Base-by-base conservation (phyloP, 2,888 invertebrate genomes). In the Baronia brevicornis region DNA sequence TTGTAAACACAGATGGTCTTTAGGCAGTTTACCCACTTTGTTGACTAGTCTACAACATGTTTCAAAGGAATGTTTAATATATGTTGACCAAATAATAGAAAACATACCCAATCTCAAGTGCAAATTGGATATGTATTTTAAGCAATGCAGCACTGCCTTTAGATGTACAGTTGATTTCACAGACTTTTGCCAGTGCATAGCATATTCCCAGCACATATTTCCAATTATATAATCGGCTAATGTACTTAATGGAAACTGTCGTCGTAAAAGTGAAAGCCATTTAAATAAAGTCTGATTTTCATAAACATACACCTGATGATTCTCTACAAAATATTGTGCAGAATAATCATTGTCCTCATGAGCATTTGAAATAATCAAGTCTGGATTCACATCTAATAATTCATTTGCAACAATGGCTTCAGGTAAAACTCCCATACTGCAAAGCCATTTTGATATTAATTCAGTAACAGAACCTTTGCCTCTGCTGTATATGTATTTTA, bases 181-280 rank as follows among this genome's bases (percentile, higher is more conserved):
- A 45, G 91, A 88, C 64, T 91, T 93, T 58, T 93, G 92, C 96
- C 97, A 97, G 29, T 89, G 87, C 44, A 93, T 88, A 31, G 94
- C 90, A 62, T 93, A 95, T 66, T 97, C 96, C 97, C 97, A 97
- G 44, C 91, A 90, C 87, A 96, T 91, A 62, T 96, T 95, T 6
- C 93, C 89, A 27, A 96, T 80, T 20, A 97, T 77, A 19, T 91
- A 89, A 52, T 93, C 91, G 0, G 91, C 87, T 33, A 91, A 89
- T 31, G 96, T 85, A 64, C 96, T 96, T 46, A 93, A 90, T 0
- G 97, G 97, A 63, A 97, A 97, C 56, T 94, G 92, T 23, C 87
- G 85, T 27, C 89, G 89, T 35, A 94, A 67, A 11, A 91, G 67
- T 12, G 87, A 85, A 2, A 92, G 58, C 59, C 89, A 87, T 44